Evolutionary conservation across 2,888 invertebrate genomes (phyloP).

Genomic region (Danaus chrysippus): DNA sequence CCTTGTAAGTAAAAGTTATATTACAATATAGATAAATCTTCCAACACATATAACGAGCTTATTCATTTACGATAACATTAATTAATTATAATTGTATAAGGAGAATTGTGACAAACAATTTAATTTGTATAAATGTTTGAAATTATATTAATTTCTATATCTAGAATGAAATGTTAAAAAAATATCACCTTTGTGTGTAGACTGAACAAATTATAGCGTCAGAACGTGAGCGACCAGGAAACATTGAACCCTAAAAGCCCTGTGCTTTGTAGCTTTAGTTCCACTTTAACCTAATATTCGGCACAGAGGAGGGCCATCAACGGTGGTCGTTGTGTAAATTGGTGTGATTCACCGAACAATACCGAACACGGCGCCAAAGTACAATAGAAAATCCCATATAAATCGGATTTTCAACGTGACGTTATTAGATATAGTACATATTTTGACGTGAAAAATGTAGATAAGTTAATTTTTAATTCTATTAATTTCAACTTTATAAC

Average conservation of each 20-base stretch:
- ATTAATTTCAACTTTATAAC: too few relatives aligned
- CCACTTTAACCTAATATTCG: conserved; percentile 22
- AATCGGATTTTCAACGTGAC: conserved; percentile 33
- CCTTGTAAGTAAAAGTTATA: too few relatives aligned
- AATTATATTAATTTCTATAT: background rate
- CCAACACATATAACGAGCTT: too few relatives aligned
- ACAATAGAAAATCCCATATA: conserved; percentile 37
- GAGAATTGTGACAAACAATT: too few relatives aligned
- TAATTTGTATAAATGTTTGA: too few relatives aligned
- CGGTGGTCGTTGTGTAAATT: conserved; percentile 36
- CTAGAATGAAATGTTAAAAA: background rate
- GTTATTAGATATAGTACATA: conserved; percentile 23
- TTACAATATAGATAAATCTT: too few relatives aligned
- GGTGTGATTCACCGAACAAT: conserved; percentile 42
- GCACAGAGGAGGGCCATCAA: conserved; percentile 29
- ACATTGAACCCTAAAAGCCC: conserved; percentile 25
- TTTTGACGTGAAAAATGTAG: conserved; percentile 10
- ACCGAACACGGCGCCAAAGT: conserved; percentile 37
- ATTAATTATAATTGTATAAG: too few relatives aligned
- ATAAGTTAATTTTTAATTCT: too few relatives aligned
- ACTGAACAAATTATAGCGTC: conserved; percentile 31
- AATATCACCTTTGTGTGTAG: conserved; percentile 23
- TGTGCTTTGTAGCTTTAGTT: conserved; percentile 17
- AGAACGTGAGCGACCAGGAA: conserved; percentile 25
- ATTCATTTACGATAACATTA: too few relatives aligned